Evolutionary conservation across 64 coral and sea anemone species (phyloP).

Genomic region (Porites lutea): DNA sequence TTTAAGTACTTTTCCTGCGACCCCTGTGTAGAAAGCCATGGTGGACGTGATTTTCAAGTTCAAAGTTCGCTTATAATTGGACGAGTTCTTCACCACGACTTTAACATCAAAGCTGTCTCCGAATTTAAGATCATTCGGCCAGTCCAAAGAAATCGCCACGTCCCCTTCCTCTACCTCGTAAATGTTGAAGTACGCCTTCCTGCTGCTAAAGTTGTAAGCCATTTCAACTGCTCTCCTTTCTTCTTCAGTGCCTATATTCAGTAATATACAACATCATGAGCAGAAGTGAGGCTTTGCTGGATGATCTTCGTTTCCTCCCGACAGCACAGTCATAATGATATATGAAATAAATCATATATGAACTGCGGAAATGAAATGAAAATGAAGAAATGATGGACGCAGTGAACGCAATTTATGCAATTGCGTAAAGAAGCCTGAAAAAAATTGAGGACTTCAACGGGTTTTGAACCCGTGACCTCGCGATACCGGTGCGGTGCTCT

Average conservation of each 20-base stretch:
- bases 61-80: slow-evolving; percentile 23
- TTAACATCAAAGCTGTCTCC: slow-evolving; percentile 54
- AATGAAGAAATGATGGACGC: too few relatives aligned
- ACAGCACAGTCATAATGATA: too few relatives aligned
- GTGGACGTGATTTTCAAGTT: slow-evolving; percentile 25
- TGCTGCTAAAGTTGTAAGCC: slow-evolving; percentile 63
- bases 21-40: slow-evolving; percentile 71
- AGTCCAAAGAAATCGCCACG: slow-evolving; percentile 17
- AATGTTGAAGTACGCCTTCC: slow-evolving; percentile 53
- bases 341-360: too few relatives aligned
- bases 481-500: too few relatives aligned
- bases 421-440: too few relatives aligned
- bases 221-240: slow-evolving; percentile 57
- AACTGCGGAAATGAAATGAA: too few relatives aligned
- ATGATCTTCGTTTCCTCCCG: too few relatives aligned
- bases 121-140: not conserved
- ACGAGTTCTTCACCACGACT: slow-evolving; percentile 34
- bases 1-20: slow-evolving; percentile 43
- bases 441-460: too few relatives aligned
- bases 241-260: slow-evolving; percentile 9
- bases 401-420: too few relatives aligned
- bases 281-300: too few relatives aligned
- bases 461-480: too few relatives aligned
- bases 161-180: slow-evolving; percentile 27
- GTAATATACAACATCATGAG: not conserved